Base-by-base conservation (phyloP, 2,797 vertebrate species). In the Peromyscus melanophrys region DNA sequence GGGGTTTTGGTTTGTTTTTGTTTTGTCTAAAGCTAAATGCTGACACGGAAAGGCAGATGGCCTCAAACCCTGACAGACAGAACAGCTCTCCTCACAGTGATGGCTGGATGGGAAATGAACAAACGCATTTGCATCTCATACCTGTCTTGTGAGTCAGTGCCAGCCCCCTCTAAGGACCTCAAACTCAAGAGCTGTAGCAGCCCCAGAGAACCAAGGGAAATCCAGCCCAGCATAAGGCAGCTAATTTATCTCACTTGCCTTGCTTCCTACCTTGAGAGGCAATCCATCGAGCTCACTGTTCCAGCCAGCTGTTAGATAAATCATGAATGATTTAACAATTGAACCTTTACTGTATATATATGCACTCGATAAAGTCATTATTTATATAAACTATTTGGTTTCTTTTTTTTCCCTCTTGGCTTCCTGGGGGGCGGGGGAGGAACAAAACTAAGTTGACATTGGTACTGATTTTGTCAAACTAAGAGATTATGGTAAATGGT, bases 301-400 rank as follows among this genome's bases (percentile, higher is more conserved):
- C 49, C 27, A 85, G 93, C 95, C 95, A 92, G 67, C 49, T 96
- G 46, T 81, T 93, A 71, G 75, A 27, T 85, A 61, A 78, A 43
- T 97, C 88, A 83, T 92, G 94, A 97, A 49, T 43, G 71, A 57
- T 95, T 97, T 95, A 83, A 96, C 98, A 94, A 73, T 90, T 86
- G 55, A 84, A 55, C 0, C 37, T 95, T 96, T 71, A 80, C 83
- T 75, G 34, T 83, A 75, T 81, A 43, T 75, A 16, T 77, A 76
- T 57, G 40, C 71, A 92, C 67, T 96, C 1, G 12, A 96, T 96
- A 94, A 77, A 1, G 57, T 94, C 89, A 97, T 97, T 96, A 92
- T 57, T 96, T 90, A 46, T 94, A 61, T 88, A 96, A 96, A 96
- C 93, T 96, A 97, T 97, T 90, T 94, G 81, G 46, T 78, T 84